Evolutionary conservation across 2,113 vertebrate species (phyloP).

Genomic region (Aramus guarauna): DNA sequence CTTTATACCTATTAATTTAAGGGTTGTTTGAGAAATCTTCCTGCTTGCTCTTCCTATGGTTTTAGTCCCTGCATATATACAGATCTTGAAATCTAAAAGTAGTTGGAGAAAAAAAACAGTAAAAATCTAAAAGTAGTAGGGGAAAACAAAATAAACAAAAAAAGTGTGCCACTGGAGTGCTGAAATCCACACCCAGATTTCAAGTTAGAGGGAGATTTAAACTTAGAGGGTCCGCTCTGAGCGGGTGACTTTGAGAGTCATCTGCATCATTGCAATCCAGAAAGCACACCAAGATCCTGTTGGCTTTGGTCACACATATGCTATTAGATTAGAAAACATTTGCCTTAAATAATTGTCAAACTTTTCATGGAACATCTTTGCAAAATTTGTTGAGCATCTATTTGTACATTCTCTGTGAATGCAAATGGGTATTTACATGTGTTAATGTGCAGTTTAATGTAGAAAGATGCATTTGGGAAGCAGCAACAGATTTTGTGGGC

Average conservation of each 20-base stretch:
- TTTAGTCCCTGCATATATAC: background rate
- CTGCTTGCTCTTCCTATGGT: background rate
- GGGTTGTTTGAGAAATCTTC: background rate
- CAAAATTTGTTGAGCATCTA: background rate
- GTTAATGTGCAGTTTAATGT: background rate
- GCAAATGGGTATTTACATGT: background rate
- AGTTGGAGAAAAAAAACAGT: background rate
- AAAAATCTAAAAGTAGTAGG: background rate
- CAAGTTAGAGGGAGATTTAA: background rate
- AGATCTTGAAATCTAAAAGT: background rate
- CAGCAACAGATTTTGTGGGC: constrained; percentile 38
- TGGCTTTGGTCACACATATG: background rate
- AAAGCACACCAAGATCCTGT: background rate
- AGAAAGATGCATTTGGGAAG: constrained; percentile 33
- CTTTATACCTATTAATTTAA: background rate
- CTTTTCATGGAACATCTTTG: background rate
- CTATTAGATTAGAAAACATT: background rate
- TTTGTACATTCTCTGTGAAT: constrained; percentile 22
- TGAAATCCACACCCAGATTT: background rate
- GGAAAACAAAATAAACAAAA: background rate
- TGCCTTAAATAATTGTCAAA: background rate
- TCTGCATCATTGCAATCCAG: background rate
- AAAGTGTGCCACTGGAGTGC: background rate
- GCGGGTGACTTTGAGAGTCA: background rate
- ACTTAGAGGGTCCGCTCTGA: background rate